These are phyloP conservation scores for Phocides pigmalion DNA, from an alignment of 1,140 invertebrate genomes.

Conservation along the genomic window DNA sequence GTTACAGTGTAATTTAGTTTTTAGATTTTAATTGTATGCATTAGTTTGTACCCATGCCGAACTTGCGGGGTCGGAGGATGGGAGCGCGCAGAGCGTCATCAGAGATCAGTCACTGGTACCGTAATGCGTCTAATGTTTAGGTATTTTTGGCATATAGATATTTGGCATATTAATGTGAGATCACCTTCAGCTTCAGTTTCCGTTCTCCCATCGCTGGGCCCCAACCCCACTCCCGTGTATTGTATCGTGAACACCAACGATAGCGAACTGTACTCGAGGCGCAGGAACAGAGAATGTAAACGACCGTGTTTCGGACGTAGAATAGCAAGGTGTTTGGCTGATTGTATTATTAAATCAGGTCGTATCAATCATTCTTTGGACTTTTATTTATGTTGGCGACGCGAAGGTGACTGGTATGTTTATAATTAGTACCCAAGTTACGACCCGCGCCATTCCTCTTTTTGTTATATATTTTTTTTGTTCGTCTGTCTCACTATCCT, in stretches of 20 bases:
- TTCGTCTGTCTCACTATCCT: slow-evolving; percentile 31
- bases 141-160: slow-evolving; percentile 34
- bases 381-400: slow-evolving; percentile 32
- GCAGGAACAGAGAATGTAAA: slow-evolving; percentile 21
- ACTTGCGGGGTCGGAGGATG: slow-evolving; percentile 32
- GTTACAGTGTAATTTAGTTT: slow-evolving; percentile 40
- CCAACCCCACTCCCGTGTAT: slow-evolving; percentile 8
- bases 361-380: slow-evolving; percentile 24
- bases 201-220: slow-evolving; percentile 26
- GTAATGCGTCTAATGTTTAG: slow-evolving; percentile 21
- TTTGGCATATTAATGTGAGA: slow-evolving; percentile 12
- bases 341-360: slow-evolving; percentile 36
- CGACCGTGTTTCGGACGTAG: slow-evolving; percentile 33
- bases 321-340: slow-evolving; percentile 27
- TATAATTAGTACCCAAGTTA: slow-evolving; percentile 1
- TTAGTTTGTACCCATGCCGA: slow-evolving; percentile 31
- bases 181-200: background rate
- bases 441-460: slow-evolving; percentile 6
- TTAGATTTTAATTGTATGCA: slow-evolving; percentile 35
- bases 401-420: background rate
- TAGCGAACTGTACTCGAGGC: slow-evolving; percentile 13
- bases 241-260: slow-evolving; percentile 8
- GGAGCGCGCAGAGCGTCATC: slow-evolving; percentile 9
- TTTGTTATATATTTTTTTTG: slow-evolving; percentile 32
- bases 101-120: slow-evolving; percentile 25